Base-by-base conservation (phyloP, 2,797 vertebrate species). In the Gymnothorax reevesii region DNA sequence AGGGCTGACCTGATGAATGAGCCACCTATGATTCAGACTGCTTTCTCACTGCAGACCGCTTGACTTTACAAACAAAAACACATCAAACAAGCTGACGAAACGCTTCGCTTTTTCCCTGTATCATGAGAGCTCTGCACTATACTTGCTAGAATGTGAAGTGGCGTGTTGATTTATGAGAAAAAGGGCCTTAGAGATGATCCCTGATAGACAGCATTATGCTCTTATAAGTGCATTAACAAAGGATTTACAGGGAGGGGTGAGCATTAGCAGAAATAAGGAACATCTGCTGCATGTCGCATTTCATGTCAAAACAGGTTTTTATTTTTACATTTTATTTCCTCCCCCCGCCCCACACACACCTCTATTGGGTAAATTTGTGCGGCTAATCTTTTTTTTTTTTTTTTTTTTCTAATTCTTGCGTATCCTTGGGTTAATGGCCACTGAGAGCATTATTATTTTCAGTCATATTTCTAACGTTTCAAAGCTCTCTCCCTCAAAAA, bases 211-310 rank as follows among this genome's bases (percentile, higher is more conserved):
- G 59, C 15, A 59, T 86, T 15, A 33, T 83, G 64, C 57, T 83
- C 52, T 84, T 75, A 93, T 94, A 91, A 93, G 92, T 87, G 92
- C 92, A 94, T 95, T 93, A 94, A 91, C 84, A 89, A 83, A 52
- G 90, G 73, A 88, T 87, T 33, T 87, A 85, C 73, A 83, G 83
- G 73, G 89, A 91, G 92, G 94, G 92, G 93, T 91, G 95, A 94
- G 95, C 93, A 95, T 94, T 94, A 92, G 95, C 93, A 94, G 92
- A 94, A 91, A 94, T 93, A 90, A 91, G 91, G 88, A 94, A 95
- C 94, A 95, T 95, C 95, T 96, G 95, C 90, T 92, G 90, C 33
- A 42, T 86, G 42, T 89, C 89, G 87, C 90, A 93, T 94, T 92
- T 93, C 89, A 93, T 93, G 92, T 86, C 88, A 87, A 42, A 90